Base-by-base conservation (phyloP, 2,888 invertebrate species). In the Drosophila conformis region DNA sequence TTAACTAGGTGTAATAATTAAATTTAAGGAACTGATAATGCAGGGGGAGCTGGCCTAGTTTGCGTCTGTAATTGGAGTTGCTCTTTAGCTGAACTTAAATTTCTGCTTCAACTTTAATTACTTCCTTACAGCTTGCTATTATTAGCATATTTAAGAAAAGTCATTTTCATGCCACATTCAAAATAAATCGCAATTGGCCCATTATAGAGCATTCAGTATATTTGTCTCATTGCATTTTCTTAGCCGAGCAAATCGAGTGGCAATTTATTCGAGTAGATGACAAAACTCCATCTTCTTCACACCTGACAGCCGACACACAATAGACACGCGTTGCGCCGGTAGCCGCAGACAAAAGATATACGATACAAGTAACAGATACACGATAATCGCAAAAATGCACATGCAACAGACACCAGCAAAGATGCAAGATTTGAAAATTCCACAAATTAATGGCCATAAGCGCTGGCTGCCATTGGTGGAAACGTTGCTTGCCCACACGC, bases 251-350 rank as follows among this genome's bases (percentile, higher is more conserved):
- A 48, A 69, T 62, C 77, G 53, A 73, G 60, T 56, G 60, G 66
- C 73, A 56, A 68, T 58, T 69, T 66, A 49, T 27, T 56, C 15
- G 53, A 46, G 52, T 27, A 48, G 48, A 58, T 71, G 36, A 57
- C 63, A 63, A 73, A 68, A 81, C 85, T 85, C 85, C 85, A 85
- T 86, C 85, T 80, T 80, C 88, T 86, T 87, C 71, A 85, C 85
- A 86, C 85, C 81, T 83, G 83, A 85, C 77, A 70, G 88, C 69
- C 57, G 57, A 59, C 64, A 36, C 54, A 80, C 72, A 77, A 80
- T 57, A 57, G 65, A 58, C 69, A 78, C 76, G 76, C 68, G 72
- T 57, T 67, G 62, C 52, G 59, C 67, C 53, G 56, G 59, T 61
- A 31, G 46, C 33, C 15, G 15, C 18, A 36, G 35, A 54, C 35